Base-by-base conservation (phyloP, 2,113 vertebrate species). In the Tor tambroides region DNA sequence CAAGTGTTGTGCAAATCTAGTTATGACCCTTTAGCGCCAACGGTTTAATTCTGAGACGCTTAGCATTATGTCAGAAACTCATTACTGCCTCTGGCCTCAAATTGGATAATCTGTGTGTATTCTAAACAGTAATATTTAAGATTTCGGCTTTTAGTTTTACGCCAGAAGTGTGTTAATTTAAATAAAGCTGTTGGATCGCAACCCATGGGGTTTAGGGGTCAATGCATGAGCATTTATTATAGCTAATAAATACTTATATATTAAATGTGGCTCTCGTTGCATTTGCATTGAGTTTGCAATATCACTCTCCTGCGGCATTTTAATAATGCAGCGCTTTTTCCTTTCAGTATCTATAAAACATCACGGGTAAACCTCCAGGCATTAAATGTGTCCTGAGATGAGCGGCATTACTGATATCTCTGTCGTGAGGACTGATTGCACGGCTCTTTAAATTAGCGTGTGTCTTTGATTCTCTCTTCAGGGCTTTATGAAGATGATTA, bases 401-500 rank as follows among this genome's bases (percentile, higher is more conserved):
- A 59, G 85, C 10, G 0, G 2, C 26, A 49, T 54, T 69, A 54
- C 49, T 86, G 76, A 80, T 69, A 63, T 83, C 35, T 65, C 63
- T 69, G 72, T 32, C 46, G 10, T 54, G 63, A 79, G n/a, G 63
- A 32, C 35, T 74, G 65, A 85, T 4, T 49, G 56, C 51, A 54
- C 28, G 87, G 78, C 74, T 86, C 87, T 87, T 56, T 74, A 91
- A 91, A 92, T 86, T 56, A 88, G 90, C 87, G 81, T 12, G 61
- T 72, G 89, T 85, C 89, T 92, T 61, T 89, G 92, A 89, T 32
- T 91, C 91, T 87, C 84, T 75, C 89, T 91, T 85, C 89, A 83
- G 89, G 23, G 92, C 89, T 91, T 87, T 90, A 88, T 92, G 92
- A 91, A 89, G 90, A 91, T 86, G 86, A 88, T 91, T 90, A 86